Evolutionary conservation across 2,113 vertebrate genomes (phyloP).

Genomic region (Lasiurus borealis): DNA sequence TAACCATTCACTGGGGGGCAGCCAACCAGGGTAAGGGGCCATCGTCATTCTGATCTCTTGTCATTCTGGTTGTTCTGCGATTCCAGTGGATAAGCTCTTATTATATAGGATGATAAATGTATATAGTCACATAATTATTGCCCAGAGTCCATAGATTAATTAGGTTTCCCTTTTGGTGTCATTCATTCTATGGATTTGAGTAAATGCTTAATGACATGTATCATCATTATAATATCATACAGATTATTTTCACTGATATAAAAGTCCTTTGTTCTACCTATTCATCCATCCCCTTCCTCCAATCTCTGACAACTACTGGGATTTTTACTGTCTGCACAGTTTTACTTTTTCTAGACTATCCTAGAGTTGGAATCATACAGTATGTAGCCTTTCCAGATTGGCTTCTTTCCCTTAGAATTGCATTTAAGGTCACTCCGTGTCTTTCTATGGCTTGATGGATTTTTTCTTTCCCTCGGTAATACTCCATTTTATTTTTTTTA

Average conservation of each 20-base stretch:
- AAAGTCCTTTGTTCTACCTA: neutral
- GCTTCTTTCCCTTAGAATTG: neutral
- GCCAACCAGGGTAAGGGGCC: no score
- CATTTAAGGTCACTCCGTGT: neutral
- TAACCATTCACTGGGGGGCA: no score
- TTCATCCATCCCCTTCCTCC: neutral
- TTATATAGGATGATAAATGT: neutral
- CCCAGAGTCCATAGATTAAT: neutral
- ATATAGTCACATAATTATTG: neutral
- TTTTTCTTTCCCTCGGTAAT: neutral
- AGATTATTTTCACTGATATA: neutral
- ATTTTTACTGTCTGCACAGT: neutral
- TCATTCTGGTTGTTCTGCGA: no score
- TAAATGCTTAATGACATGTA: neutral
- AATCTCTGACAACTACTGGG: neutral
- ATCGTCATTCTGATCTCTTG: no score
- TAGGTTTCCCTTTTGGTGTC: neutral
- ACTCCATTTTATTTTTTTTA: neutral
- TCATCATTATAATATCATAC: neutral
- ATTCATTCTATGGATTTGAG: neutral
- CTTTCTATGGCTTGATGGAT: neutral
- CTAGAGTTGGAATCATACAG: neutral
- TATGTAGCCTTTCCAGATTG: neutral
- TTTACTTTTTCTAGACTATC: neutral
- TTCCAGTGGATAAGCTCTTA: no score